A percentile compares a stretch with the other conserved stretches of the same genome.
Conservation (phyloP, 2,797 vertebrate genomes). For the Gadopsis bispinosus region DNA sequence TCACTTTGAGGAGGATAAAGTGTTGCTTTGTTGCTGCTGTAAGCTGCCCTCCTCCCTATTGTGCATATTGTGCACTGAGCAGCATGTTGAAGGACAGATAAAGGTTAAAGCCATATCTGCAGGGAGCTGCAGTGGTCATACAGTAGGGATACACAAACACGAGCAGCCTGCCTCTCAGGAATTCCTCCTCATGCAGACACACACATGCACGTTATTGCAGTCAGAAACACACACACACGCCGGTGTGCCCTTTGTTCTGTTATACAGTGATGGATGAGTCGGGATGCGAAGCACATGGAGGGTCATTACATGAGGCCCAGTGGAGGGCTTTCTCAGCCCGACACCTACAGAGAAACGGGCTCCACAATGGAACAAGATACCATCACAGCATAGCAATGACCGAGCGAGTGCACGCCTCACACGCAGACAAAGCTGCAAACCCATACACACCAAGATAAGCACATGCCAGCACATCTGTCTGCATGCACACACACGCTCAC, state of each 20-base stretch:
- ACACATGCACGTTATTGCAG: background rate
- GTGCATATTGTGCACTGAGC: conserved; percentile 53
- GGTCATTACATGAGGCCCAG: conserved; percentile 65
- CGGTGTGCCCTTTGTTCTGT: conserved; percentile 67
- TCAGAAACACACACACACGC: conserved; percentile 7
- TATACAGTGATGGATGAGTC: conserved; percentile 74
- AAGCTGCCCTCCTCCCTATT: conserved; percentile 52
- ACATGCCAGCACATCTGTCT: conserved; percentile 33
- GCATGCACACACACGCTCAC: background rate
- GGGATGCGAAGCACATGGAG: conserved; percentile 43
- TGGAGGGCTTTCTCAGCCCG: conserved; percentile 37
- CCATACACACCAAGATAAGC: conserved; percentile 11
- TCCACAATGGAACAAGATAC: conserved; percentile 53
- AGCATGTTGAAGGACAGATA: conserved; percentile 77
- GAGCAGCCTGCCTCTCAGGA: background rate
- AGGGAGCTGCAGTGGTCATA: conserved; percentile 56
- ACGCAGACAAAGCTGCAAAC: background rate
- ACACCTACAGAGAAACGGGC: conserved; percentile 56
- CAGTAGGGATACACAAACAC: background rate
- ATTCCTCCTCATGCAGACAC: conserved; percentile 9
- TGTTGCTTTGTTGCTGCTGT: conserved; percentile 64
- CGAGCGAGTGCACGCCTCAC: conserved; percentile 28
- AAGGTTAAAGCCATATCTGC: conserved; percentile 78
- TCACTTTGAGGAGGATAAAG: conserved; percentile 64
- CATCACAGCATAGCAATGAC: conserved; percentile 44